Base-by-base conservation (phyloP, 2,797 vertebrate genomes). In the Betta splendens region DNA sequence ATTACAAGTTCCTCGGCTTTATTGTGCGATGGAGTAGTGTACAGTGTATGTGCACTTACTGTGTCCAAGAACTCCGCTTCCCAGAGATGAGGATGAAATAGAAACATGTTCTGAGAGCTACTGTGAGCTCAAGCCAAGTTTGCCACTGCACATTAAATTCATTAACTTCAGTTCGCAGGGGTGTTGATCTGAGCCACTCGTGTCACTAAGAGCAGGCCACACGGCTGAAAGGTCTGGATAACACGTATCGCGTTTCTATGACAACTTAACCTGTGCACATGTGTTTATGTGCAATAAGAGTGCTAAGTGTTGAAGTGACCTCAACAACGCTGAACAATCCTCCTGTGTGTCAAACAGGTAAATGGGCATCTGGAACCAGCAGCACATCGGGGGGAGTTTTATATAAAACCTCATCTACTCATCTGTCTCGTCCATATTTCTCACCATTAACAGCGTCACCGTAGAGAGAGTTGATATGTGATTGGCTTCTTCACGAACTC, bases 401-500 rank as follows among this genome's bases (percentile, higher is more conserved):
- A 3, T 9, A 8, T 48, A 49, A 16, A 48, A 18, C 28, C 7
- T 59, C 55, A 22, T 2, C 3, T 17, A 15, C 17, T 37, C 22
- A 59, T 45, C 42, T 22, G 23, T 37, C 35, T 26, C 3, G 5
- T 12, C 33, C 29, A 37, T 56, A 56, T 55, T 31, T 46, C 33
- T 69, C 32, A 32, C 7, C 5, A 52, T 35, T 31, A 64, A 40
- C 15, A 63, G 50, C 69, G 22, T n/a, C 45, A 51, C 29, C 50
- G 53, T 49, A 60, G 26, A n/a, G 15, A 33, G 21, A 57, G 25
- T 16, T 53, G 50, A 51, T 50, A 64, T 64, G 31, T 56, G 74
- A 75, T 36, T 66, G 43, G 62, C 50, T 43, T 47, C 7, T 22
- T 26, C 31, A 9, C 46, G 54, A 70, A 67, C 53, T 63, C 7